Conservation (phyloP, 2,888 invertebrate genomes). For the Rotaria socialis region DNA sequence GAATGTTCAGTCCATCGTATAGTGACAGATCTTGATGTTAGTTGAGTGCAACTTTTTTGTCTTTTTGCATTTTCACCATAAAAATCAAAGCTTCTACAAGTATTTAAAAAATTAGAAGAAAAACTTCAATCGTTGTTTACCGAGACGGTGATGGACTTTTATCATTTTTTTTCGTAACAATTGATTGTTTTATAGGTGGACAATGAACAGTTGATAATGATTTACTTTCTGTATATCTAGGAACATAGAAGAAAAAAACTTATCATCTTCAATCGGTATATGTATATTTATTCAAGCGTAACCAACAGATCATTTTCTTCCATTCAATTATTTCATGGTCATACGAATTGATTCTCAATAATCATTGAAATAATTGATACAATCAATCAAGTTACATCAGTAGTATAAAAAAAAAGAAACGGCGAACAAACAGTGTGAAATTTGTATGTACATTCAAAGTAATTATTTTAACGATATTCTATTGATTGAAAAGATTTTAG, state of each 20-base stretch:
- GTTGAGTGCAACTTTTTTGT: background rate
- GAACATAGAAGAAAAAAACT: background rate
- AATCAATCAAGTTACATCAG: background rate
- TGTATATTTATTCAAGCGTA: background rate
- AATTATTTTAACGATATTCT: constrained; percentile 5
- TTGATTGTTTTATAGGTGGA: background rate
- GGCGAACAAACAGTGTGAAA: background rate
- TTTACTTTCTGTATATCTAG: background rate
- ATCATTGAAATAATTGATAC: background rate
- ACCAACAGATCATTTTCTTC: background rate
- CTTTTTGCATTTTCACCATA: background rate
- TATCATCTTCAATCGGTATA: background rate
- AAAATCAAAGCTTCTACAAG: background rate
- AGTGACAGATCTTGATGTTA: background rate
- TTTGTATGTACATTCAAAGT: background rate
- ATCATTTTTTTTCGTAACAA: background rate
- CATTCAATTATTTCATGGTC: background rate
- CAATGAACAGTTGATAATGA: background rate
- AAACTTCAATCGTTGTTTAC: background rate
- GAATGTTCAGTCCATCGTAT: background rate
- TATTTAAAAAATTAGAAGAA: too few species aligned
- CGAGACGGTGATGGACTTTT: background rate
- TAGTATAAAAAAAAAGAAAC: background rate
- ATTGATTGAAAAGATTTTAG: background rate
- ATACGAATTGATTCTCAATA: background rate